Base-by-base conservation (phyloP, 2,888 invertebrate species). In the Pteria penguin region DNA sequence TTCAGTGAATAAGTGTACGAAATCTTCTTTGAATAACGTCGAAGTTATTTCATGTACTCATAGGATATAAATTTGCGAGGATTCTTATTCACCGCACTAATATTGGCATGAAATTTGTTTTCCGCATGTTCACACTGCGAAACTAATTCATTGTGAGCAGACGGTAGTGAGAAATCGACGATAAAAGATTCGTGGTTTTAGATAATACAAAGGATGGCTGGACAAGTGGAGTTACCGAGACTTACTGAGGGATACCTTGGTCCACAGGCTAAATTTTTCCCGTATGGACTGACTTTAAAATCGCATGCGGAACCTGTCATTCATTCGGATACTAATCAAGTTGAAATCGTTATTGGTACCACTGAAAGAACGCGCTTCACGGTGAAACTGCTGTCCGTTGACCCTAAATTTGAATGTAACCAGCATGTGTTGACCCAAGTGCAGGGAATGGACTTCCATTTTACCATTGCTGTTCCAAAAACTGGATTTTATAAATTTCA, bases 401-500 rank as follows among this genome's bases (percentile, higher is more conserved):
- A 85, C 11, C 83, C 84, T 1, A 87, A 87, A 32, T 73, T 85
- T 70, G 89, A 89, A 57, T 82, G 83, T 61, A 86, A 82, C 58
- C 83, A 86, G 26, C 84, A 82, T 72, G 80, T 84, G 22, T 79
- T 88, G 27, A 79, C 87, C 31, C 84, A 87, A 33, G 80, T 82
- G 52, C 81, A 83, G 68, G 87, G 86, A 4, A 60, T 36, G 0
- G 83, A 83, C 45, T 84, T 83, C 67, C 82, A 85, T 74, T 89
- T 84, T 68, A 83, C 81, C 54, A 82, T 88, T 67, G 82, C 86
- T 14, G 84, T 87, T 0, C 82, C 89, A 0, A 66, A 76, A 26
- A 67, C 84, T 2, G 89, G 89, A 4, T 89, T 86, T 72, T 89
- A 86, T 76, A 89, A 89, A 73, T 86, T 88, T 55, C 88, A 89